Conservation (phyloP, 2,797 vertebrate species). For the Typhlichthys subterraneus region DNA sequence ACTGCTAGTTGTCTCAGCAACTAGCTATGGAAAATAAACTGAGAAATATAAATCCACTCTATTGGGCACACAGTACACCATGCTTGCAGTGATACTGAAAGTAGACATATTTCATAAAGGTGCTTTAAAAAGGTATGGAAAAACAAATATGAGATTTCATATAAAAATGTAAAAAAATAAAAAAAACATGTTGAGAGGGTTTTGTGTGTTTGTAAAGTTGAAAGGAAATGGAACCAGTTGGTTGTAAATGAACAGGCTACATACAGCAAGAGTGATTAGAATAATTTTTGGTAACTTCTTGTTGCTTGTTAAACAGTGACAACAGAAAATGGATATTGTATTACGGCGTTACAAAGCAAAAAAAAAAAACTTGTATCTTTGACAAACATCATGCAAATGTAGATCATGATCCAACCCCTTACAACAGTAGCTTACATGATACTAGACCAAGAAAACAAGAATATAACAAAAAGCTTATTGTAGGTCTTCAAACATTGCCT, state of each 20-base stretch:
- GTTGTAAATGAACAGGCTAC: slow-evolving; percentile 29
- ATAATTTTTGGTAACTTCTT: slow-evolving; percentile 54
- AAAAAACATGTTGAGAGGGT: slow-evolving; percentile 46
- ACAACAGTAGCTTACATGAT: slow-evolving; percentile 67
- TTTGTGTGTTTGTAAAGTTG: slow-evolving; percentile 46
- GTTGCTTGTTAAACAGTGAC: slow-evolving; percentile 55
- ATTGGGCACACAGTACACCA: slow-evolving; percentile 29
- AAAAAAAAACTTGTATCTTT: slow-evolving; percentile 16
- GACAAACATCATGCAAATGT: slow-evolving; percentile 33
- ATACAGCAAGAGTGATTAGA: slow-evolving; percentile 19
- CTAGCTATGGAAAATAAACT: slow-evolving; percentile 57
- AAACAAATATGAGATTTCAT: slow-evolving; percentile 36
- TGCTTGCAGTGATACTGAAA: slow-evolving; percentile 57
- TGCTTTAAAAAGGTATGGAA: slow-evolving; percentile 54
- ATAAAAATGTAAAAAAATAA: slow-evolving; percentile 39
- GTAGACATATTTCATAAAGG: slow-evolving; percentile 58
- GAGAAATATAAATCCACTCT: slow-evolving; percentile 46
- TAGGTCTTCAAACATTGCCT: slow-evolving; percentile 57
- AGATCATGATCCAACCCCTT: slow-evolving; percentile 32
- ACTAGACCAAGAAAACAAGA: slow-evolving; percentile 57
- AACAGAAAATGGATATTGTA: slow-evolving; percentile 50
- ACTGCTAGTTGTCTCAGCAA: slow-evolving; percentile 56
- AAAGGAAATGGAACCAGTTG: slow-evolving; percentile 27
- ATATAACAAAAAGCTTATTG: slow-evolving; percentile 65
- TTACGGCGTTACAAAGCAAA: slow-evolving; percentile 41